Evolutionary conservation across 2,797 vertebrate species (phyloP), one percentile per base, ranked within the genome.

Genomic region (Myotis myotis): DNA sequence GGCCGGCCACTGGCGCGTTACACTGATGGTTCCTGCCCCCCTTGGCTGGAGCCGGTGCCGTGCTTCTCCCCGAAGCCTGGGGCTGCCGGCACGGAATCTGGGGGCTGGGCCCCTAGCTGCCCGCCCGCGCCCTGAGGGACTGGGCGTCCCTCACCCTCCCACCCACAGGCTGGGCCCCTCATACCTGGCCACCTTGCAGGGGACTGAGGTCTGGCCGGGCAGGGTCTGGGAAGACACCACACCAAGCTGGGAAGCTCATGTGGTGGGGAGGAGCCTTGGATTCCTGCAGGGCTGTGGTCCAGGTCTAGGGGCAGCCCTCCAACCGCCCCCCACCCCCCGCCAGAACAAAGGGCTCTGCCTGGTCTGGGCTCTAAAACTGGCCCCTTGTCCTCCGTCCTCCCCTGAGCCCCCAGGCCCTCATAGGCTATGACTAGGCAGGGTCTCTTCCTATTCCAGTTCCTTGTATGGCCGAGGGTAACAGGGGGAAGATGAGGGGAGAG

Each of bases 341-440:
- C 75, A 75, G 96, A 97, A 96, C 96, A 97, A 97, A 96, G 96
- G 94, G 66, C 89, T 87, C 68, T 81, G 89, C 91, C 92, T 87
- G 94, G 62, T 74, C 89, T 91, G 96, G 93, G 71, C 89, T 95
- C 82, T 62, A 6, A 72, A 81, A 96, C 80, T 95, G 86, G 30
- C 72, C 91, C 79, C 72, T 44, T 64, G 71, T 57, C 23, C 57
- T 41, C 28, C 9, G 22, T 6, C 33, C 33, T 28, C 10, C 19
- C 57, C 23, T 5, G 11, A 60, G 8, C 8, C 25, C 41, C 19
- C 22, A 25, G 1, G 0, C 16, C 15, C 19, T 38, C 28, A 8
- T 23, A 78, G 51, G n/a, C 76, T 68, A 19, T 86, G 75, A 85
- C 74, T 90, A 85, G 90, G 92, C 92, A 94, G 75, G 80, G 95